Evolutionary conservation across 2,888 invertebrate species (phyloP).

Genomic region (Ichneumoninae sp.): DNA sequence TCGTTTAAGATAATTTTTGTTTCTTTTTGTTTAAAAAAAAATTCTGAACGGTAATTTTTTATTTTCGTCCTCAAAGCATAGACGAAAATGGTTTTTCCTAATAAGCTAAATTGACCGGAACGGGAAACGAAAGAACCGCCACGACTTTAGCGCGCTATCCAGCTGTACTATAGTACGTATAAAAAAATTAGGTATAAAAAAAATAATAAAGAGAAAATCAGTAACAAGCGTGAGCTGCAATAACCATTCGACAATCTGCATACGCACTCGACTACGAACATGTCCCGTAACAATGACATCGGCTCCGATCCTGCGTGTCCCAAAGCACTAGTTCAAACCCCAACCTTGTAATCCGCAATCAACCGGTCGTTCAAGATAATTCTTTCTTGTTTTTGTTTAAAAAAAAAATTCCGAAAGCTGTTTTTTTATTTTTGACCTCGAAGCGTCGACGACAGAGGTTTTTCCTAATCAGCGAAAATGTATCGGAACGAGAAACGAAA

Average conservation of each 20-base stretch:
- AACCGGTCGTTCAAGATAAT: too few species aligned
- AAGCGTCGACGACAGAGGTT: neutral
- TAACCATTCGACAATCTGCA: too few species aligned
- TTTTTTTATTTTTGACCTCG: neutral
- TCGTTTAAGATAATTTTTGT: neutral
- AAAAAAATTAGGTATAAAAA: too few species aligned
- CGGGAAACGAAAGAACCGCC: constrained; percentile 42
- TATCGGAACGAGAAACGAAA: constrained; percentile 28
- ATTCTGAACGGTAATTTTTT: neutral
- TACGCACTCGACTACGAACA: too few species aligned
- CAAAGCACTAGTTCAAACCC: too few species aligned
- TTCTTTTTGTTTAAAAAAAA: neutral
- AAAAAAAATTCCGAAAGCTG: too few species aligned
- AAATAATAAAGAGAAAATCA: neutral
- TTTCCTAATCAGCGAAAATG: neutral
- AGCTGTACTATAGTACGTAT: neutral
- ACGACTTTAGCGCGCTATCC: constrained; percentile 53
- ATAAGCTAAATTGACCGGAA: constrained; percentile 3
- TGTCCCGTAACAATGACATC: too few species aligned
- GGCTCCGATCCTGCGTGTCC: too few species aligned
- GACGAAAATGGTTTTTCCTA: neutral
- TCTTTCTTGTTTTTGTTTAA: neutral
- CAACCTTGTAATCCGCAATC: too few species aligned
- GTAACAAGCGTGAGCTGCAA: neutral
- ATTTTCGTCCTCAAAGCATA: neutral